Percentiles rank a stretch among this genome's conserved stretches.
Evolutionary conservation across 2,113 vertebrate genomes (phyloP).

Genomic region (Hippotragus niger): DNA sequence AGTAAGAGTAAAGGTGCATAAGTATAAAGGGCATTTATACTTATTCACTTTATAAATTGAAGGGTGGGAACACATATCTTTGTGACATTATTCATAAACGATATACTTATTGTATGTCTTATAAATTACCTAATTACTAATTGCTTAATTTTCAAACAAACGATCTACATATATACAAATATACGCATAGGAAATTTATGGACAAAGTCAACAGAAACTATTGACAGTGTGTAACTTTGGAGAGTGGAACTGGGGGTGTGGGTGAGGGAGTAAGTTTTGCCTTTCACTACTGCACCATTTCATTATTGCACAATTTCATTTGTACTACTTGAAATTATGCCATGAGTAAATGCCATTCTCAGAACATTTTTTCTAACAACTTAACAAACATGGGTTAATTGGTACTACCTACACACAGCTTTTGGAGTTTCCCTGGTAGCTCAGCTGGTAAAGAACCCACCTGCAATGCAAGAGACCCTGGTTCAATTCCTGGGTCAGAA

Average conservation of each 20-base stretch:
- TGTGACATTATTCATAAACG: not conserved
- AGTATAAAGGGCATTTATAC: not conserved
- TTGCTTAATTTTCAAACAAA: conserved; percentile 21
- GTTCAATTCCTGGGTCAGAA: not conserved
- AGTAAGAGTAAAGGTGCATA: not conserved
- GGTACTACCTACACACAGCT: not conserved
- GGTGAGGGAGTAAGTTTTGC: not conserved
- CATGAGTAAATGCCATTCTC: not conserved
- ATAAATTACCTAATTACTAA: conserved; percentile 7
- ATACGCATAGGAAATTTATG: not conserved
- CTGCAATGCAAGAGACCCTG: not conserved
- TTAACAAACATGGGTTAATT: not conserved
- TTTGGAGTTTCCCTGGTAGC: not conserved
- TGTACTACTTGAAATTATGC: not conserved
- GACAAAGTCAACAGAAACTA: not conserved
- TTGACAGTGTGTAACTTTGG: not conserved
- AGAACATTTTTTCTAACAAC: conserved; percentile 7
- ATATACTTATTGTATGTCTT: not conserved
- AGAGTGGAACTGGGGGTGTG: not conserved
- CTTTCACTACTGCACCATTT: not conserved
- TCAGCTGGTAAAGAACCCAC: not conserved
- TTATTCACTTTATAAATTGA: not conserved
- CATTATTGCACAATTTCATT: not conserved
- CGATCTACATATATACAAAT: not conserved
- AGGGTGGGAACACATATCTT: not conserved